phyloP scores from a whole-genome alignment of 2,113 vertebrate genomes.

The Centrocercus urophasianus region DNA sequence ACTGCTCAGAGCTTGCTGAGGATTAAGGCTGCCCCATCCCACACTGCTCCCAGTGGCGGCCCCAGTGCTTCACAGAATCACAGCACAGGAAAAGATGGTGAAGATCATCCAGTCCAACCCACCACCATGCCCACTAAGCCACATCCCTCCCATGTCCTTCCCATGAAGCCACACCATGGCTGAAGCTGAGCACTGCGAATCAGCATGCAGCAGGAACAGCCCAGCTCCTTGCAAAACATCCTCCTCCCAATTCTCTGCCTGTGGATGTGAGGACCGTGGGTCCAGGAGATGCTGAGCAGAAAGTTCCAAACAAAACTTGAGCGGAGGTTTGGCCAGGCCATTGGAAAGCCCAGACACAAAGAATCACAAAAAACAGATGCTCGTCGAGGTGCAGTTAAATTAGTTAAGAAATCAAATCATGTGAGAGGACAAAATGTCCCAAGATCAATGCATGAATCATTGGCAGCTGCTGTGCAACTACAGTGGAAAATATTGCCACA shows the following conservation, averaged over 20 bases:
- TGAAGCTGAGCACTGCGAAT: background rate
- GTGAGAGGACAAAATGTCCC: background rate
- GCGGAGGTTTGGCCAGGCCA: background rate
- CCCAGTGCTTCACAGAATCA: background rate
- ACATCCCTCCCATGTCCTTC: too few species aligned
- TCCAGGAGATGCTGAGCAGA: background rate
- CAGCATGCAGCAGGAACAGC: background rate
- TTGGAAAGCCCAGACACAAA: background rate
- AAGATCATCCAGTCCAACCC: too few species aligned
- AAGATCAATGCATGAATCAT: conserved; percentile 28
- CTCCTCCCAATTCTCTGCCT: background rate
- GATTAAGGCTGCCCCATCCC: background rate
- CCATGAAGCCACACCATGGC: background rate
- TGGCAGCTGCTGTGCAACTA: conserved; percentile 32
- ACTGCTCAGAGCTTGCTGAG: accelerated
- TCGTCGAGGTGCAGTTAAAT: background rate
- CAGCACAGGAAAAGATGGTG: too few species aligned
- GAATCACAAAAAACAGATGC: background rate
- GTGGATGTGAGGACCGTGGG: accelerated
- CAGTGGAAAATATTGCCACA: conserved; percentile 48
- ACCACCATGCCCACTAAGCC: too few species aligned
- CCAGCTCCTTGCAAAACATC: background rate
- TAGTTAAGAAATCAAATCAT: conserved; percentile 3
- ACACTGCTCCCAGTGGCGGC: background rate
- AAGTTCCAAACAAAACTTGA: accelerated